Evolutionary conservation across 2,888 invertebrate genomes (phyloP).

Genomic region (Beris chalybata): DNA sequence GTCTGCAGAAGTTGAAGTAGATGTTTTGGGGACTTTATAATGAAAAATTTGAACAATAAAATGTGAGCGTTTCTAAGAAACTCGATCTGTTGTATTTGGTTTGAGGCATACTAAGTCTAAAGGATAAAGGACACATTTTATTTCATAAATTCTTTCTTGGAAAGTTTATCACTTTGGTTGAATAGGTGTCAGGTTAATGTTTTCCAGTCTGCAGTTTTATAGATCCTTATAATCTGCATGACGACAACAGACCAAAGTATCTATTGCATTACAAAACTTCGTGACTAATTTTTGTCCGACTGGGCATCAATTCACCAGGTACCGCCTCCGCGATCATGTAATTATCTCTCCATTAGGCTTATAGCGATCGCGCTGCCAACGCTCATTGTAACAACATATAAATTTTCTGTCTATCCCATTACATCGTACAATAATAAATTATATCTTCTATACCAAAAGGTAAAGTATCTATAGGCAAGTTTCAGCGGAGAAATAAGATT

Average conservation of each 20-base stretch:
- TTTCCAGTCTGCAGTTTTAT: conserved; percentile 7
- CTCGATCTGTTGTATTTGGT: too few species aligned
- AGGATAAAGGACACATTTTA: too few species aligned
- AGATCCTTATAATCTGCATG: background rate
- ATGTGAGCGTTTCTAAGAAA: too few species aligned
- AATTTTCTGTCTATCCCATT: conserved; percentile 28
- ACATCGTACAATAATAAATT: conserved; percentile 26
- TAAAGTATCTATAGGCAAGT: background rate
- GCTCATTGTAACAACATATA: conserved; percentile 28
- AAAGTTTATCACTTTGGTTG: conserved; percentile 21
- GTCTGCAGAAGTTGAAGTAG: too few species aligned
- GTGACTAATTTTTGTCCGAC: conserved; percentile 28
- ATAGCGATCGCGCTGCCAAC: conserved; percentile 30
- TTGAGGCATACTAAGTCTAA: too few species aligned
- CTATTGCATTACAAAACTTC: conserved; percentile 15
- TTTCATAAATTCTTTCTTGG: conserved; percentile 23
- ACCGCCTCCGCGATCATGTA: conserved; percentile 32
- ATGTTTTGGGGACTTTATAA: too few species aligned
- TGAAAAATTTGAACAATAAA: too few species aligned
- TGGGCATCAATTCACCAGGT: conserved; percentile 22
- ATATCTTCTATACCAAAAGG: conserved; percentile 21
- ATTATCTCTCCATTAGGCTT: conserved; percentile 34
- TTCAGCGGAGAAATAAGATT: background rate
- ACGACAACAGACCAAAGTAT: background rate
- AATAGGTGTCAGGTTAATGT: conserved; percentile 13